Conservation (phyloP, 2,888 invertebrate species). For the Epirrhoe alternata region DNA sequence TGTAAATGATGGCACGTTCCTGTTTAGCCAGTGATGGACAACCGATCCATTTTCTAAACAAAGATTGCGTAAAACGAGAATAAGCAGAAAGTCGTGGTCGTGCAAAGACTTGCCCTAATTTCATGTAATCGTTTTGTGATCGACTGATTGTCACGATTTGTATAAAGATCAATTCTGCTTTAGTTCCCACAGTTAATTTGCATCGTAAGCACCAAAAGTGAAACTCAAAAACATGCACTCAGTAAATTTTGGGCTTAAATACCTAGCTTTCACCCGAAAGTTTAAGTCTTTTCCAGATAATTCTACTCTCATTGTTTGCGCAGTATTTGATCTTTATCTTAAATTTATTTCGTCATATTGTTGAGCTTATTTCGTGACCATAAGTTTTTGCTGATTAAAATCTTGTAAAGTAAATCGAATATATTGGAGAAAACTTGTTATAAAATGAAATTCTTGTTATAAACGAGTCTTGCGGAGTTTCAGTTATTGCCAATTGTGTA, state of each 20-base stretch:
- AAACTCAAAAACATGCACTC: neutral
- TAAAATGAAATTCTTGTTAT: conserved; percentile 10
- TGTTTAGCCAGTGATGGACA: conserved; percentile 1
- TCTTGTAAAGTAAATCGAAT: conserved; percentile 20
- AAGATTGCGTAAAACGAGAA: conserved; percentile 48
- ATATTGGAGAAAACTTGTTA: neutral
- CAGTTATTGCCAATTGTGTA: conserved; percentile 11
- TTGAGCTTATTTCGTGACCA: conserved; percentile 26
- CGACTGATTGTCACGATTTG: conserved; percentile 58
- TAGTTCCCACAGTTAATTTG: conserved; percentile 30
- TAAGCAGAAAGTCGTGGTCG: conserved; percentile 56
- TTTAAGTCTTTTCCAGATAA: conserved; percentile 6
- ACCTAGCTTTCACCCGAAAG: conserved; percentile 16
- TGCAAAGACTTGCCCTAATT: conserved; percentile 54
- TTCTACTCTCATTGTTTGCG: conserved; percentile 40
- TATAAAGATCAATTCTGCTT: conserved; percentile 30
- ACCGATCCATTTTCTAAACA: conserved; percentile 5
- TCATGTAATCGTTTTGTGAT: conserved; percentile 55
- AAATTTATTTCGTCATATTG: conserved; percentile 29
- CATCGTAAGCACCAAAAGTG: neutral
- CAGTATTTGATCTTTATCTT: conserved; percentile 29
- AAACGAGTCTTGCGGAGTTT: conserved; percentile 7
- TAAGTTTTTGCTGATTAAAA: conserved; percentile 27
- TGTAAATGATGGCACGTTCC: neutral
- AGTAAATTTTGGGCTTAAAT: neutral